Base-by-base conservation (phyloP, 1,140 invertebrate genomes). In the Drosophila takahashii region DNA sequence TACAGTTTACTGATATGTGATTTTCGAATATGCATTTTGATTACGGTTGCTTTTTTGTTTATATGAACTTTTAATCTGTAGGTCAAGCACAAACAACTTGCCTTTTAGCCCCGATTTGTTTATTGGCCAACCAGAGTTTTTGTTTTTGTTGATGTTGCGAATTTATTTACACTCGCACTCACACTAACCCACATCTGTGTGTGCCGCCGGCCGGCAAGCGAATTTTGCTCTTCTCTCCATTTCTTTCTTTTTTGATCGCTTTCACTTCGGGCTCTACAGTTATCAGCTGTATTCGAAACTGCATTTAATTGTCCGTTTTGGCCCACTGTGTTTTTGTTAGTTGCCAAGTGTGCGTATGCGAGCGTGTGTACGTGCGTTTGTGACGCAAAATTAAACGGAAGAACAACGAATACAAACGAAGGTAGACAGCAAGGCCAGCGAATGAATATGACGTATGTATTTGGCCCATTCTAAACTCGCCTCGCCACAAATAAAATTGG, bases 351-450 rank as follows among this genome's bases (percentile, higher is more conserved):
- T 76, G 47, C 27, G 26, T 48, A 29, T 50, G 27, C 39, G 48
- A 53, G 39, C 29, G 11, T 52, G 27, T 47, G 47, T 52, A 39
- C 48, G 67, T 57, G 62, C 56, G 52, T 44, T 42, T 29, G 54
- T 76, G 74, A 77, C 62, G 74, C 62, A 77, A 76, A 77, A 67
- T 76, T 58, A 67, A 77, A 54, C 73, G 72, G 52, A 66, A 75
- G 70, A 45, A 56, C 15, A 61, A 41, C 36, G 39, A 50, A 50
- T 29, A 29, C 44, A 26, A 51, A 51, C 48, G 15, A 29, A 29
- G 15, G 15, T 56, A 13, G 26, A 16, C 27, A 42, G 39, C 22
- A 44, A 70, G 64, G 64, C 64, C 34, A 48, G 34, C 15, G 9
- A 29, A 65, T 34, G 47, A 32, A 32, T 32, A 50, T 64, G 44